phyloP scores from a whole-genome alignment of 2,888 invertebrate species.

The Litoditis marina region DNA sequence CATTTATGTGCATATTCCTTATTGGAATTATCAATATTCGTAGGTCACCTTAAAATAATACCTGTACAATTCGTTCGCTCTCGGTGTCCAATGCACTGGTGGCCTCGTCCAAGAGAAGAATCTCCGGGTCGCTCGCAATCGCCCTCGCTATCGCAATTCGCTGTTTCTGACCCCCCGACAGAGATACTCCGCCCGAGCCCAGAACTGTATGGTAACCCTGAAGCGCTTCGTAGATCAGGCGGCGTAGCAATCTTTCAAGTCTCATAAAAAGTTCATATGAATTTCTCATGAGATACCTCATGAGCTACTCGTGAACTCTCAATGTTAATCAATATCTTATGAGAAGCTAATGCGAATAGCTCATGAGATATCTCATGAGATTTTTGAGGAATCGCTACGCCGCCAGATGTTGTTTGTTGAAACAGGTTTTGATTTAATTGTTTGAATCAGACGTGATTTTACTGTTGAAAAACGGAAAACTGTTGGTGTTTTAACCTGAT shows the following conservation, averaged over 20 bases:
- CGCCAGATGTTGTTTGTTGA: too few relatives aligned
- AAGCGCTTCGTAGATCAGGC: too few relatives aligned
- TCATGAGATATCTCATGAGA: too few relatives aligned
- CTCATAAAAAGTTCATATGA: not conserved
- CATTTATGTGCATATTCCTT: too few relatives aligned
- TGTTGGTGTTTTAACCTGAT: not conserved
- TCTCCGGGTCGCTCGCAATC: constrained; percentile 60
- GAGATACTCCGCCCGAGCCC: constrained; percentile 62
- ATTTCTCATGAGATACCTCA: too few relatives aligned
- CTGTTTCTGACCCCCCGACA: constrained; percentile 64
- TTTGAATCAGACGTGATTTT: not conserved
- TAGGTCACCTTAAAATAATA: too few relatives aligned
- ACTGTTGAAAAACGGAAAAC: not conserved
- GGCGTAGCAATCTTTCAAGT: not conserved
- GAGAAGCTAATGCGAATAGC: too few relatives aligned
- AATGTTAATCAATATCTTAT: too few relatives aligned
- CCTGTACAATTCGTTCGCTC: constrained; percentile 61
- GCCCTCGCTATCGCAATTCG: constrained; percentile 62
- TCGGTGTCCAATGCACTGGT: constrained; percentile 63
- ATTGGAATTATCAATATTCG: too few relatives aligned
- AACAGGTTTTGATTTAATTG: too few relatives aligned
- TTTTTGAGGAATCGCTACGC: too few relatives aligned
- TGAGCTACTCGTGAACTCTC: too few relatives aligned
- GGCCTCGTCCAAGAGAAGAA: constrained; percentile 63
- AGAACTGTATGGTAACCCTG: constrained; percentile 52